These are phyloP conservation scores for Neosalanx taihuensis DNA, from an alignment of 2,797 vertebrate genomes.

Conservation along the genomic window DNA sequence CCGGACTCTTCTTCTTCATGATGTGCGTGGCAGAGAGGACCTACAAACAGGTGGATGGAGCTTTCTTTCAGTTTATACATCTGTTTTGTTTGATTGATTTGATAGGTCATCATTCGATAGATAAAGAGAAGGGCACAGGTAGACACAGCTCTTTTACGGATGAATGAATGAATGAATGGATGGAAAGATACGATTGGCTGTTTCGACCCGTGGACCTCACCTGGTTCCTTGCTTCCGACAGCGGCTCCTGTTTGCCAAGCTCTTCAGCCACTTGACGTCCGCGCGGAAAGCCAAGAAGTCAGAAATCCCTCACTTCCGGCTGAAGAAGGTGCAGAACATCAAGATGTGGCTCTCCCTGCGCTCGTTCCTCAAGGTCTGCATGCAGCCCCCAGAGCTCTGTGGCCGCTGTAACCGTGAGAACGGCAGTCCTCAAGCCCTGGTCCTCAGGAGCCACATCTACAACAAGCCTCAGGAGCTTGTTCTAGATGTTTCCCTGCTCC, in stretches of 20 bases:
- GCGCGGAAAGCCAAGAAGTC: conserved; percentile 97
- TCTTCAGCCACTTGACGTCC: conserved; percentile 96
- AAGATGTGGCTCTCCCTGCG: conserved; percentile 98
- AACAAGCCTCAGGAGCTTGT: no score
- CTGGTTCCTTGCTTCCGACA: conserved; percentile 47
- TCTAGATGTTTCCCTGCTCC: no score
- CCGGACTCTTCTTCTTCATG: conserved; percentile 97
- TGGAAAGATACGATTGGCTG: no score
- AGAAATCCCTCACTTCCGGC: conserved; percentile 94
- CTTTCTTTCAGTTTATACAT: not conserved
- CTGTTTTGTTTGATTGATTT: no score
- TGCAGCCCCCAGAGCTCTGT: no score
- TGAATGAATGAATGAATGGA: no score
- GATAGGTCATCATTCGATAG: no score
- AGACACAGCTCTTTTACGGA: no score
- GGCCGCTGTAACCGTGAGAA: no score
- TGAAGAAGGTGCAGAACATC: conserved; percentile 99
- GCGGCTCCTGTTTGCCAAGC: conserved; percentile 96
- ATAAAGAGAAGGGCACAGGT: no score
- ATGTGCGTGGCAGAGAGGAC: conserved; percentile 98
- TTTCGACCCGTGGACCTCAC: not conserved
- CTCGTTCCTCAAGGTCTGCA: conserved; percentile 89
- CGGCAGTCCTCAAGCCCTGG: no score
- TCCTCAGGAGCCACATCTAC: no score
- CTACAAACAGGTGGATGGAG: conserved; percentile 85